Evolutionary conservation across 1,140 invertebrate species (phyloP).

Genomic region (Meloidogyne floridensis): DNA sequence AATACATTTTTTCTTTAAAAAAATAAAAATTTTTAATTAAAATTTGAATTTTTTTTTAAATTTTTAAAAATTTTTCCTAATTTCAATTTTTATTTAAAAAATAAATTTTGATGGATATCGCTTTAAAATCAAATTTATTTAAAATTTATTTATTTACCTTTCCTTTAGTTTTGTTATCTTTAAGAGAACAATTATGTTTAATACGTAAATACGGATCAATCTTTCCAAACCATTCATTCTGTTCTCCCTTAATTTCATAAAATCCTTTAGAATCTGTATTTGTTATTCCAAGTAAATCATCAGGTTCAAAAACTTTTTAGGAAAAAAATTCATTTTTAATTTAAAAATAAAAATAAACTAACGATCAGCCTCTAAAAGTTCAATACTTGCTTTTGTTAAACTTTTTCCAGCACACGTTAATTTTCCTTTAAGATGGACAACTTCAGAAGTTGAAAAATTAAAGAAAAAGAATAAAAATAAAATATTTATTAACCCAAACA

Average conservation of each 20-base stretch:
- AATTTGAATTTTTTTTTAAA: too few species aligned
- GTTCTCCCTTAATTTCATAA: constrained; percentile 14
- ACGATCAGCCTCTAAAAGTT: constrained; percentile 3
- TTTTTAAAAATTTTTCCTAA: too few species aligned
- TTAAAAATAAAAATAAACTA: neutral
- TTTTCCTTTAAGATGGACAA: neutral
- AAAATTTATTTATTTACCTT: neutral
- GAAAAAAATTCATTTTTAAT: neutral
- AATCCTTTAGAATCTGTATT: constrained; percentile 1
- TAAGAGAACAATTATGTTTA: constrained; percentile 6
- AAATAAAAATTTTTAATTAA: too few species aligned
- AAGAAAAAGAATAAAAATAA: neutral
- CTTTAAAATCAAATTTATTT: too few species aligned
- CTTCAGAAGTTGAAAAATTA: neutral
- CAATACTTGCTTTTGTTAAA: neutral
- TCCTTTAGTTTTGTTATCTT: neutral
- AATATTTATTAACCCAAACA: neutral
- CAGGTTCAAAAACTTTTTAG: neutral
- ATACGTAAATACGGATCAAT: constrained; percentile 2
- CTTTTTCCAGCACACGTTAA: neutral
- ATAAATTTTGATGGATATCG: too few species aligned
- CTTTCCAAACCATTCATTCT: neutral
- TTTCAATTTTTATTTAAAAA: too few species aligned
- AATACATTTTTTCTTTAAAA: neutral
- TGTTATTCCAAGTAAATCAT: neutral